These are phyloP conservation scores for Hybognathus amarus DNA, from an alignment of 2,797 vertebrate species.

Conservation along the genomic window DNA sequence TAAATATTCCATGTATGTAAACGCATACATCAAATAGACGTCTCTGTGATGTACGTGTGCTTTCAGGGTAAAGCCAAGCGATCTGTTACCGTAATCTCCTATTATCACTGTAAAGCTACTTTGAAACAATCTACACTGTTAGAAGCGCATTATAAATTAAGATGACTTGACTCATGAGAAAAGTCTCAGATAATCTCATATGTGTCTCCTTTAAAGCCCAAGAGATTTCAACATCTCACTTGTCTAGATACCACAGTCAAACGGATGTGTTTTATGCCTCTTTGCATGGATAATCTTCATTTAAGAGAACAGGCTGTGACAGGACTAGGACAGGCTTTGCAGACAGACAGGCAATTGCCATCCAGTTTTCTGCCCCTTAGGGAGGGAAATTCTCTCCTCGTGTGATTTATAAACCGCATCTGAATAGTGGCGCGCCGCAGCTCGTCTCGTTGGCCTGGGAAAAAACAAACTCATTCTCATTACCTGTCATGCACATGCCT, in stretches of 20 bases:
- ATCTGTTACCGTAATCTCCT: no score
- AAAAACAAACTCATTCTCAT: background rate
- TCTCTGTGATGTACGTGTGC: no score
- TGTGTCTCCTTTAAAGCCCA: background rate
- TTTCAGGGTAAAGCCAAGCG: no score
- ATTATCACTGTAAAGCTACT: no score
- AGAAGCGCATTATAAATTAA: no score
- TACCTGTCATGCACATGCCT: conserved; percentile 2
- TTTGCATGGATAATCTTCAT: conserved; percentile 1
- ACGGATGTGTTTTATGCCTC: background rate
- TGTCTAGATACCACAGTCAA: background rate
- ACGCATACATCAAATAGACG: no score
- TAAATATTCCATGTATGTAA: no score
- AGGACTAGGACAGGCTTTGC: conserved; percentile 3
- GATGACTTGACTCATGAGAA: background rate
- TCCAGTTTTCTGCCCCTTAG: background rate
- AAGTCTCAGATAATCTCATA: background rate
- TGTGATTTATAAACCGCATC: background rate
- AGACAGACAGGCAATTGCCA: conserved; percentile 12
- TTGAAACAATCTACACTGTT: no score
- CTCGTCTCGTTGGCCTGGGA: background rate
- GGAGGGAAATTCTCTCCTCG: background rate
- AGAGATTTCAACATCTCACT: background rate
- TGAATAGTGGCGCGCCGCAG: background rate
- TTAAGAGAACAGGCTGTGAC: background rate